phyloP scores from a whole-genome alignment of 2,888 invertebrate genomes.

The Teleiodes luculella region DNA sequence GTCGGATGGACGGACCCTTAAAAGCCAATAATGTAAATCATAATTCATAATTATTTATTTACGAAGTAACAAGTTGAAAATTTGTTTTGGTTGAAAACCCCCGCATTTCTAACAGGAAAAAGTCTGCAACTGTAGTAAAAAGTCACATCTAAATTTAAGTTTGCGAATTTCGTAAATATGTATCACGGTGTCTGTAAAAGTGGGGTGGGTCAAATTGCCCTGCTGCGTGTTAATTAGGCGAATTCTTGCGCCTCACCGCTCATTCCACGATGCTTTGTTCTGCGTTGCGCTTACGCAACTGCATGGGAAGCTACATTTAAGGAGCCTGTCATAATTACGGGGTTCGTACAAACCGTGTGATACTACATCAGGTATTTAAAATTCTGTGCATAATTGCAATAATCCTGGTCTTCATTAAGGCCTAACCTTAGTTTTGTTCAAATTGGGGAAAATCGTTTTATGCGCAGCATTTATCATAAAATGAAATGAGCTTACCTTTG shows the following conservation, averaged over 20 bases:
- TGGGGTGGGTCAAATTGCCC: not conserved
- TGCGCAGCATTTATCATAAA: too few species aligned
- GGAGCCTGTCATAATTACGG: slow-evolving; percentile 10
- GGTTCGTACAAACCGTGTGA: not conserved
- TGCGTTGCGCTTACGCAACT: slow-evolving; percentile 9
- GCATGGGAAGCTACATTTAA: slow-evolving; percentile 2
- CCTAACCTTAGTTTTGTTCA: too few species aligned
- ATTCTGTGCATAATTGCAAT: not conserved
- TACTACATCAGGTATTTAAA: not conserved
- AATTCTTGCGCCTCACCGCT: slow-evolving; percentile 6
- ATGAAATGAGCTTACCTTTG: too few species aligned
- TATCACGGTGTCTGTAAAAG: not conserved
- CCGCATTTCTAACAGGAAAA: not conserved
- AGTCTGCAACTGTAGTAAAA: too few species aligned
- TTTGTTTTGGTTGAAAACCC: not conserved
- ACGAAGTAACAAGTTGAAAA: too few species aligned
- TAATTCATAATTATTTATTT: too few species aligned
- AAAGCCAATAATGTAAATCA: too few species aligned
- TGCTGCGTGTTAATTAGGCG: not conserved
- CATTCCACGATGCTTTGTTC: slow-evolving; percentile 1
- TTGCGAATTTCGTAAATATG: too few species aligned
- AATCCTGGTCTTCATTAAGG: too few species aligned
- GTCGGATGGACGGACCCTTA: too few species aligned
- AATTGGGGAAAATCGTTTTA: too few species aligned
- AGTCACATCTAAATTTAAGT: too few species aligned